Evolutionary conservation across 2,888 invertebrate species (phyloP), one percentile per base, ranked within the genome.

Genomic region (Penaeus monodon): DNA sequence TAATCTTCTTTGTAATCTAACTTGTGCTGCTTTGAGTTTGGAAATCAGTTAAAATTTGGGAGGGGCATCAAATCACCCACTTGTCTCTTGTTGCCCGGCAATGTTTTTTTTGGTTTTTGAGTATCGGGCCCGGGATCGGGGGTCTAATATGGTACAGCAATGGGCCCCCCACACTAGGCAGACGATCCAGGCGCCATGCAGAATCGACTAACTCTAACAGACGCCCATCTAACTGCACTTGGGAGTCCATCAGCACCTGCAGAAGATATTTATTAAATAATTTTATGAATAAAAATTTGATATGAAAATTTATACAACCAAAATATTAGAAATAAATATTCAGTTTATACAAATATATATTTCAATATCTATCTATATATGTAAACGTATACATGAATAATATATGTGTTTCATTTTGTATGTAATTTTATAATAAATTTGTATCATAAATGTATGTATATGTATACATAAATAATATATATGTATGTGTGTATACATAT

Each of bases 121-220:
- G 97, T 96, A 92, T 98, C 98, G 2, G 97, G 96, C 92, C 97
- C 97, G 0, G 97, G 97, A 93, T 98, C 98, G 97, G 81, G 98
- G 93, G 93, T 98, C 98, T 91, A 96, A 95, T 81, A 95, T 3
- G 98, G 98, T 12, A 98, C 97, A 12, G 92, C 92, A 24, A 91
- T 89, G 86, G n/a, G n/a, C n/a, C n/a, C n/a, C 93, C 93, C 88
- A 93, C 93, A 90, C 91, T 91, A 2, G 93, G 93, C 44, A 93
- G 90, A 78, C 92, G 91, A 88, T 93, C 93, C 88, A 96, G 95
- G 85, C 96, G 94, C 98, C 98, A 98, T 91, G 95, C 95, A 91
- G 96, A 96, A 92, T 98, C 97, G 90, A 97, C 95, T 86, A 97
- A 93, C 92, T 96, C 96, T 90, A 95, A 93, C 89, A 97, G 93